Evolutionary conservation across 2,113 vertebrate genomes (phyloP).

Genomic region (Perca flavescens): DNA sequence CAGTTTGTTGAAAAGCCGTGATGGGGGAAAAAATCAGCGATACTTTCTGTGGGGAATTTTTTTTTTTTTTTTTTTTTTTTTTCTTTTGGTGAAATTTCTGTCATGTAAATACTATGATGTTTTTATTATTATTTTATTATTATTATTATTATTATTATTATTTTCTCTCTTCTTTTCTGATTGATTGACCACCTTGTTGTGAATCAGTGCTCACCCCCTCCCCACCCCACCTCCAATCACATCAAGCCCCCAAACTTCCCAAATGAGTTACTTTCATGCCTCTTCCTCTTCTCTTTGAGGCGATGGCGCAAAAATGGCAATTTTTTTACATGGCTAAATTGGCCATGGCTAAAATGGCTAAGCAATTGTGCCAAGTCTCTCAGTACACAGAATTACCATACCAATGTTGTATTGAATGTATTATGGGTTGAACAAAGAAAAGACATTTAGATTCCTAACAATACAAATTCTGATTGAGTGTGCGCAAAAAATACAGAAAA

Average conservation of each 20-base stretch:
- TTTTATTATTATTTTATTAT: conserved; percentile 80
- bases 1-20: conserved; percentile 90
- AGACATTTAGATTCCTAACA: conserved; percentile 73
- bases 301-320: conserved; percentile 90
- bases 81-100: conserved; percentile 89
- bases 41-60: conserved; percentile 86
- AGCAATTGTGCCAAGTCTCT: conserved; percentile 86
- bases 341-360: conserved; percentile 87
- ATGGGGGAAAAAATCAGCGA: conserved; percentile 92
- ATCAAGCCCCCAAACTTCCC: conserved; percentile 88
- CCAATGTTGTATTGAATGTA: conserved; percentile 87
- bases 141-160: conserved; percentile 79
- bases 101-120: conserved; percentile 97
- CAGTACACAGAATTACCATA: conserved; percentile 85
- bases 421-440: conserved; percentile 72
- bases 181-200: conserved; percentile 89
- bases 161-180: conserved; percentile 71
- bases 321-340: conserved; percentile 83
- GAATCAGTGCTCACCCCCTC: conserved; percentile 89
- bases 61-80: conserved; percentile 40
- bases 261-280: conserved; percentile 84
- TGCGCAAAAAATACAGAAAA: conserved; percentile 37
- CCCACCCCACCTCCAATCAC: conserved; percentile 84
- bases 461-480: conserved; percentile 71
- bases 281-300: conserved; percentile 57